Percentiles rank a stretch among this genome's conserved stretches.
Conservation (phyloP, 2,113 vertebrate species). For the Gymnorhina tibicen region DNA sequence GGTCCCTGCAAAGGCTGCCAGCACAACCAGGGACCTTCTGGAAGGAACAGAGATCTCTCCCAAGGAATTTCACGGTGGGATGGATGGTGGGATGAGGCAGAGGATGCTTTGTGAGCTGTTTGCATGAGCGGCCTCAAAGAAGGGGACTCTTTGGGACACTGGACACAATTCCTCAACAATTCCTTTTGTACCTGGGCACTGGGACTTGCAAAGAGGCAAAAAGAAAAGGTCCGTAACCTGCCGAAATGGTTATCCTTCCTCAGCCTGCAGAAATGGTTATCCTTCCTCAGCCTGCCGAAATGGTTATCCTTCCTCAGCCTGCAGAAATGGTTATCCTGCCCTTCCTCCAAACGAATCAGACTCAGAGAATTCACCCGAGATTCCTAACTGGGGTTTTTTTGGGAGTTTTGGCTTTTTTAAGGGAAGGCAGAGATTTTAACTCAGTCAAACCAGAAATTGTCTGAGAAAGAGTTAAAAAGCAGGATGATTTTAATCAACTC, state of each 20-base stretch:
- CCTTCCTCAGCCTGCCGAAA: not conserved
- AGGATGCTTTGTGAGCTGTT: not conserved
- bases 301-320: not conserved
- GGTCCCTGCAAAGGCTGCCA: not conserved
- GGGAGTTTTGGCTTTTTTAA: not conserved
- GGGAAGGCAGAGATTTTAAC: not conserved
- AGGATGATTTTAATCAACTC: not conserved
- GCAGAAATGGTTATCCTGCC: not conserved
- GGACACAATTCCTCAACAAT: not conserved
- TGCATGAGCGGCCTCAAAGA: not conserved
- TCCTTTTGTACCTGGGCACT: not conserved
- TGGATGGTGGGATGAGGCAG: rapidly evolving
- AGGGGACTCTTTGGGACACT: not conserved
- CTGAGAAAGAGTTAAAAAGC: not conserved
- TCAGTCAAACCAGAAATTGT: not conserved
- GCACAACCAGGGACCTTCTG: not conserved
- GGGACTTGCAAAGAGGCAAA: not conserved
- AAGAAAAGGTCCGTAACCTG: not conserved
- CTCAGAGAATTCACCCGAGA: not conserved
- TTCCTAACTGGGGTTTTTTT: not conserved
- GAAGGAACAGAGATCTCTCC: not conserved
- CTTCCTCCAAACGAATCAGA: not conserved
- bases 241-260: not conserved
- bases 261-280: too few species aligned
- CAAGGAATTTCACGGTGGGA: not conserved